These are phyloP conservation scores for Kobus ellipsiprymnus DNA, from an alignment of 2,113 vertebrate genomes.

Conservation along the genomic window DNA sequence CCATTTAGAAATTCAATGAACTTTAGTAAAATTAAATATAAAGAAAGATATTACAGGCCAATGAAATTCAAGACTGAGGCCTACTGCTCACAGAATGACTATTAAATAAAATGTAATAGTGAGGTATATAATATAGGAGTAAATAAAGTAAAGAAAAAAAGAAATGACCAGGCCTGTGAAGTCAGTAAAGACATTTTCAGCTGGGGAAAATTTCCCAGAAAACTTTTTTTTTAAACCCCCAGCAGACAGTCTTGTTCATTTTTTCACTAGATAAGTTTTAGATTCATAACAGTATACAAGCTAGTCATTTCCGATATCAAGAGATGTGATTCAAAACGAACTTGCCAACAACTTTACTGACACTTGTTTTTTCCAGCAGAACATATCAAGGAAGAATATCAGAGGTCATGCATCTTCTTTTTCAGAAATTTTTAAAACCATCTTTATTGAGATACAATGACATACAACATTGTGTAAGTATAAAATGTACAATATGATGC, in stretches of 20 bases:
- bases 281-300: neutral
- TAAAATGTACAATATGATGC: neutral
- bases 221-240: neutral
- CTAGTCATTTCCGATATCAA: neutral
- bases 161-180: neutral
- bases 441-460: neutral
- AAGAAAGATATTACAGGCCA: neutral
- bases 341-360: neutral
- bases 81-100: neutral
- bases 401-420: neutral
- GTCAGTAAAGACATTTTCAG: neutral
- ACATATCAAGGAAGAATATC: neutral
- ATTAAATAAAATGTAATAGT: neutral
- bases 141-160: neutral
- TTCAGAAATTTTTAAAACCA: neutral
- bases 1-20: neutral
- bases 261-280: neutral
- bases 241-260: neutral
- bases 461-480: neutral
- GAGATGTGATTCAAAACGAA: neutral
- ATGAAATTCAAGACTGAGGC: neutral
- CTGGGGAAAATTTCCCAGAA: neutral
- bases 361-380: neutral
- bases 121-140: neutral
- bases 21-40: neutral